Evolutionary conservation across 1,140 invertebrate species (phyloP), one percentile per base, ranked within the genome.

Genomic region (Archivesica marissinica): DNA sequence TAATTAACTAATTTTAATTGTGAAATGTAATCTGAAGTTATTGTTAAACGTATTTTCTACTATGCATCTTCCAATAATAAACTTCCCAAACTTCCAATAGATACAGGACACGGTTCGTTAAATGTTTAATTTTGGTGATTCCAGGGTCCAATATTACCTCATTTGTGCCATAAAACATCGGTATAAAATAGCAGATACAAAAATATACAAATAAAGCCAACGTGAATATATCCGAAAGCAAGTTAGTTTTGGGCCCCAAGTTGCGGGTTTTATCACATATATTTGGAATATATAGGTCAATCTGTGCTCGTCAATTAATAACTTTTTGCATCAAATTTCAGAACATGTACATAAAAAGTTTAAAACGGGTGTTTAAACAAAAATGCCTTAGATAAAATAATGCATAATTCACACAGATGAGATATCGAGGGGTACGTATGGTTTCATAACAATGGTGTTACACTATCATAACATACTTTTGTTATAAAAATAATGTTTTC

Each of bases 181-280:
- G n/a, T n/a, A n/a, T n/a, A n/a, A n/a, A n/a, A n/a, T n/a, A 64
- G 50, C 50, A 7, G 17, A 20, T 64, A 64, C 59, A 64, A 64
- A 64, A 64, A 64, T 64, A 64, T 64, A 64, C 59, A 64, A 64
- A 64, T 64, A 64, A 64, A 64, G n/a, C 17, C 38, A 0, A 33
- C 28, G n/a, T n/a, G 17, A 35, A 35, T 35, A 20, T 30, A 15
- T 50, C 68, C 44, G 13, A 41, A 30, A 50, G 68, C 23, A 50
- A 47, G 68, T 47, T 50, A 72, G 17, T 30, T 64, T 72, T 72
- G 68, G 68, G 68, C 41, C 68, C 68, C 20, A 72, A 50, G 35
- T 47, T 28, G 25, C 25, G 68, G 17, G 39, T 33, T 33, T 47
- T 72, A 72, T 72, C 68, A 72, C 68, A 72, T n/a, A 28, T 44